These are phyloP conservation scores for Caenorhabditis parvicauda DNA, from an alignment of 2,888 invertebrate genomes.

Conservation along the genomic window DNA sequence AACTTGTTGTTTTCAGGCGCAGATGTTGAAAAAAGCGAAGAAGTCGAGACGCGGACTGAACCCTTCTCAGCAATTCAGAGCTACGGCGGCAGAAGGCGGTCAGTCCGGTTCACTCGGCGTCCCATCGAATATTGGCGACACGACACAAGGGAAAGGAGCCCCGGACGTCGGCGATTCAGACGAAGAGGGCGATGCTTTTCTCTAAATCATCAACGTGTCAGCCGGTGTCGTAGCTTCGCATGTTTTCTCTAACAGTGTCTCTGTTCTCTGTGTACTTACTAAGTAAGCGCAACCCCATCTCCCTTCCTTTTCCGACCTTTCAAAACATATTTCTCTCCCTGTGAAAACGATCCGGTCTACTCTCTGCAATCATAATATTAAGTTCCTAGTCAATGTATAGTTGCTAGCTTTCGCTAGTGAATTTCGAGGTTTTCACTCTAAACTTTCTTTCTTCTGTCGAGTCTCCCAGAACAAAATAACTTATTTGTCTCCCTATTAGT, in stretches of 20 bases:
- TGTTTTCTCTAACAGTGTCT: slow-evolving; percentile 11
- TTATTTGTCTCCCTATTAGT: too few relatives aligned
- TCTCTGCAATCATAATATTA: too few relatives aligned
- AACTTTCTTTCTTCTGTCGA: too few relatives aligned
- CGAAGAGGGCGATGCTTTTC: slow-evolving; percentile 56
- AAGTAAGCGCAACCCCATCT: slow-evolving; percentile 25
- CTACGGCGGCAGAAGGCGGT: slow-evolving; percentile 49
- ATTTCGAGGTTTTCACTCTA: too few relatives aligned
- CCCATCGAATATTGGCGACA: slow-evolving; percentile 35
- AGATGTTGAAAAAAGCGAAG: slow-evolving; percentile 99
- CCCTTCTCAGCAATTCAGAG: slow-evolving; percentile 32
- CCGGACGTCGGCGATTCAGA: slow-evolving; percentile 55
- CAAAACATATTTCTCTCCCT: not conserved
- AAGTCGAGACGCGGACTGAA: slow-evolving; percentile 48
- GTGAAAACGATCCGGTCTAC: not conserved
- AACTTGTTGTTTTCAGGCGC: slow-evolving; percentile 74
- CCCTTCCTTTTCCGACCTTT: not conserved
- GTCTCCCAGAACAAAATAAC: too few relatives aligned
- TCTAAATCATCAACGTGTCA: slow-evolving; percentile 18
- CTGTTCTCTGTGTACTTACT: slow-evolving; percentile 33
- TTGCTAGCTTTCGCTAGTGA: too few relatives aligned
- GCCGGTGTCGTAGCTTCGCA: not conserved
- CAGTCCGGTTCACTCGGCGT: slow-evolving; percentile 39
- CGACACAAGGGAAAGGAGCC: slow-evolving; percentile 48
- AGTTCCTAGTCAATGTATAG: too few relatives aligned